These are phyloP conservation scores for Achlya flavicornis DNA, from an alignment of 2,888 invertebrate genomes.

Conservation along the genomic window DNA sequence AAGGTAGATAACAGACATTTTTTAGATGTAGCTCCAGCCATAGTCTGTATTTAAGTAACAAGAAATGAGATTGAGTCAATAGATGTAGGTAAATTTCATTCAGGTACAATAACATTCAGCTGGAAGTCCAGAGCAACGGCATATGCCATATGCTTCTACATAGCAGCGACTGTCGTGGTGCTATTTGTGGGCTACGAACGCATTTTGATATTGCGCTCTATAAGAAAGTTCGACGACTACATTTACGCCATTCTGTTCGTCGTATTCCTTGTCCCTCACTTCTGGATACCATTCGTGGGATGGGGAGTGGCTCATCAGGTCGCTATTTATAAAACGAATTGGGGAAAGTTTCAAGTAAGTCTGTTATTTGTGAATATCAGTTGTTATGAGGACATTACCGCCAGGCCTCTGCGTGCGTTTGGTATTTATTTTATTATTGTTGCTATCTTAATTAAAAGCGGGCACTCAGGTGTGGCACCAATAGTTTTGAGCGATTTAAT, in stretches of 20 bases:
- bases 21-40: too few relatives aligned
- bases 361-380: neutral
- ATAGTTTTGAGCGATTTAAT: too few relatives aligned
- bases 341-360: slow-evolving; percentile 86
- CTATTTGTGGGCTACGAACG: slow-evolving; percentile 85
- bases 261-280: slow-evolving; percentile 87
- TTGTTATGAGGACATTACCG: too few relatives aligned
- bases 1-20: too few relatives aligned
- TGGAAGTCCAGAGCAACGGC: slow-evolving; percentile 86
- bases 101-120: slow-evolving; percentile 85
- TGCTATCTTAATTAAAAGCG: too few relatives aligned
- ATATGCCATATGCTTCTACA: slow-evolving; percentile 87
- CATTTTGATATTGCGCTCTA: slow-evolving; percentile 84
- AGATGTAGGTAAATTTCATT: slow-evolving; percentile 16
- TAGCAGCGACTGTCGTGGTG: slow-evolving; percentile 82
- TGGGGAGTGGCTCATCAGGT: slow-evolving; percentile 88
- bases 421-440: too few relatives aligned
- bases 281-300: slow-evolving; percentile 88
- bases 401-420: too few relatives aligned
- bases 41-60: too few relatives aligned
- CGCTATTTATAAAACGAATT: slow-evolving; percentile 87
- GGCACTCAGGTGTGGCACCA: too few relatives aligned
- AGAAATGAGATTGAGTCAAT: too few relatives aligned
- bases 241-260: slow-evolving; percentile 88
- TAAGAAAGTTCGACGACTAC: slow-evolving; percentile 87